A percentile compares a stretch with the other conserved stretches of the same genome.
phyloP scores from a whole-genome alignment of 1,140 invertebrate genomes.

The Yoshiicerus persimilis region DNA sequence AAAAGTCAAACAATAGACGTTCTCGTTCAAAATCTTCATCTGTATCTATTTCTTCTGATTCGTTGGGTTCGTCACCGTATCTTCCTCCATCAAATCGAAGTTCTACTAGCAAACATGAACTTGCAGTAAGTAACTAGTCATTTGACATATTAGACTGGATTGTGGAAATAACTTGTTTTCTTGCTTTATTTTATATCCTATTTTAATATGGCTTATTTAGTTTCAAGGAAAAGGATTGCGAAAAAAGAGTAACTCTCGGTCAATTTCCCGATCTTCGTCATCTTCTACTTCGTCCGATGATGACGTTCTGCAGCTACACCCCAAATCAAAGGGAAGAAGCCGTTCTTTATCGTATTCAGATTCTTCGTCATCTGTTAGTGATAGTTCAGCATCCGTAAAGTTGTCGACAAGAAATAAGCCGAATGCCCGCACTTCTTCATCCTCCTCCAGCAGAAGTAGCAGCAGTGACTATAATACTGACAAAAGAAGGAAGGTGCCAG shows the following conservation, averaged over 20 bases:
- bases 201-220: not conserved
- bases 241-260: not conserved
- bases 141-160: not conserved
- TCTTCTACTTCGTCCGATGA: slow-evolving; percentile 42
- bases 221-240: not conserved
- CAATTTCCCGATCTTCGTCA: slow-evolving; percentile 19
- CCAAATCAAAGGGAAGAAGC: slow-evolving; percentile 7
- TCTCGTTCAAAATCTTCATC: not conserved
- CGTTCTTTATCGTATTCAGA: not conserved
- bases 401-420: slow-evolving; percentile 2
- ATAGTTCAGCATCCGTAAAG: not conserved
- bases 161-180: not conserved
- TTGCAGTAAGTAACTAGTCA: not conserved
- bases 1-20: not conserved
- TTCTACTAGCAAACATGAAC: not conserved
- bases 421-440: not conserved
- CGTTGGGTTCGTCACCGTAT: not conserved
- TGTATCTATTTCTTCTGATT: not conserved
- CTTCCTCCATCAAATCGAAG: not conserved
- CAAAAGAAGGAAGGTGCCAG: not conserved
- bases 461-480: slow-evolving; percentile 8
- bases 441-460: not conserved
- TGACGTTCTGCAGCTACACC: slow-evolving; percentile 41
- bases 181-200: not conserved
- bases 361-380: slow-evolving; percentile 15